phyloP scores from a whole-genome alignment of 2,797 vertebrate species.

The Danio albolineatus region DNA sequence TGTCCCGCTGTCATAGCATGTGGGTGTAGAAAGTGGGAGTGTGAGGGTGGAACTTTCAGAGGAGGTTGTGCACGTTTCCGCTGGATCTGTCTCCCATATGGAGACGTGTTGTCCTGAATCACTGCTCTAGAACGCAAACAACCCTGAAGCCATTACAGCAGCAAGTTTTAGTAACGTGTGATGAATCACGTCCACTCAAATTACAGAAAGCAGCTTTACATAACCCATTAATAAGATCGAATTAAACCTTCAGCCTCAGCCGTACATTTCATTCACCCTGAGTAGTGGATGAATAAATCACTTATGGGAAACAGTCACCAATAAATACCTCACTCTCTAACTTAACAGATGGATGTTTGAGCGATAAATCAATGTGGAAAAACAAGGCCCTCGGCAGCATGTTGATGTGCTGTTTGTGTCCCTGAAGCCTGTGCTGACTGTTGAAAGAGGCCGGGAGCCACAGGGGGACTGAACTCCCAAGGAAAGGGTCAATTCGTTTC shows the following conservation, averaged over 20 bases:
- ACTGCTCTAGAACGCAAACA: conserved; percentile 10
- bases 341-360: conserved; percentile 19
- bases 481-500: conserved; percentile 83
- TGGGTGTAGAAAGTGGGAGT: conserved; percentile 54
- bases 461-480: conserved; percentile 76
- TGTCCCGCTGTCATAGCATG: conserved; percentile 47
- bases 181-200: not conserved
- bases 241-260: conserved; percentile 1
- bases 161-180: not conserved
- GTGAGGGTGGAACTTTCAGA: conserved; percentile 63
- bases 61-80: conserved; percentile 64
- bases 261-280: not conserved
- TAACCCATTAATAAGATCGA: conserved; percentile 12
- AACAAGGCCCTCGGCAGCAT: conserved; percentile 28
- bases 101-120: conserved; percentile 36
- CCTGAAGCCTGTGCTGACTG: conserved; percentile 67
- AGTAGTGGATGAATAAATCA: not conserved
- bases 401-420: conserved; percentile 42
- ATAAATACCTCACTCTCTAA: not conserved
- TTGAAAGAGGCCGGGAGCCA: conserved; percentile 72
- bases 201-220: conserved; percentile 5
- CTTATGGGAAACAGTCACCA: not conserved
- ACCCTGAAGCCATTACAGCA: not conserved
- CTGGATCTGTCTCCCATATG: conserved; percentile 49
- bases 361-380: conserved; percentile 25